Evolutionary conservation across 2,888 invertebrate species (phyloP).

Genomic region (Cordilura impudica): DNA sequence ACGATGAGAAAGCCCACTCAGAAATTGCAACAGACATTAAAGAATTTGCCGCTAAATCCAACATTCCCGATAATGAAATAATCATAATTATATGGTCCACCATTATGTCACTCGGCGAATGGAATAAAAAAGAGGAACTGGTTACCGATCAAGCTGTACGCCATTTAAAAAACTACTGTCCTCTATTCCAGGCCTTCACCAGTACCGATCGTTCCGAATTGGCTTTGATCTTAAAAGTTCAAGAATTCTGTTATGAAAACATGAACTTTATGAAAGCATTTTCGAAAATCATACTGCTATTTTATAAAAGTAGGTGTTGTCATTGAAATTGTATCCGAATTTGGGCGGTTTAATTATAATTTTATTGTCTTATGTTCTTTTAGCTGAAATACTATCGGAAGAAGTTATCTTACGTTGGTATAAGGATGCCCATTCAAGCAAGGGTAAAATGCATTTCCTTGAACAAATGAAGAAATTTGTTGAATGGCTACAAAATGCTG

Average conservation of each 20-base stretch:
- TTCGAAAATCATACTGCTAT: slow-evolving; percentile 96
- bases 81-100: slow-evolving; percentile 94
- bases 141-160: slow-evolving; percentile 96
- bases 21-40: slow-evolving; percentile 91
- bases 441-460: slow-evolving; percentile 98
- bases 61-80: slow-evolving; percentile 94
- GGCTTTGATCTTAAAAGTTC: slow-evolving; percentile 92
- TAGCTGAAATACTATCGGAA: slow-evolving; percentile 94
- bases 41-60: slow-evolving; percentile 89
- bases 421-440: slow-evolving; percentile 93
- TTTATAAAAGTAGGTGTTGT: slow-evolving; percentile 92
- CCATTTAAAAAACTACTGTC: slow-evolving; percentile 91
- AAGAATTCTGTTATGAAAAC: slow-evolving; percentile 99
- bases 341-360: background rate
- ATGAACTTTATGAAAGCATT: slow-evolving; percentile 99
- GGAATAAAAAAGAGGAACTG: slow-evolving; percentile 99
- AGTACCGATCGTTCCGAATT: slow-evolving; percentile 92
- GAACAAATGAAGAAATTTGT: slow-evolving; percentile 99
- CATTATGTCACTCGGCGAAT: slow-evolving; percentile 96
- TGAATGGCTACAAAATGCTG: slow-evolving; percentile 98
- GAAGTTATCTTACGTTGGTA: slow-evolving; percentile 98
- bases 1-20: slow-evolving; percentile 90
- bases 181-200: slow-evolving; percentile 91
- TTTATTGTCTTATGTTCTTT: slow-evolving; percentile 62
- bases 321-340: too few relatives aligned